phyloP scores from a whole-genome alignment of 2,113 vertebrate genomes.

The Dicentrarchus labrax region DNA sequence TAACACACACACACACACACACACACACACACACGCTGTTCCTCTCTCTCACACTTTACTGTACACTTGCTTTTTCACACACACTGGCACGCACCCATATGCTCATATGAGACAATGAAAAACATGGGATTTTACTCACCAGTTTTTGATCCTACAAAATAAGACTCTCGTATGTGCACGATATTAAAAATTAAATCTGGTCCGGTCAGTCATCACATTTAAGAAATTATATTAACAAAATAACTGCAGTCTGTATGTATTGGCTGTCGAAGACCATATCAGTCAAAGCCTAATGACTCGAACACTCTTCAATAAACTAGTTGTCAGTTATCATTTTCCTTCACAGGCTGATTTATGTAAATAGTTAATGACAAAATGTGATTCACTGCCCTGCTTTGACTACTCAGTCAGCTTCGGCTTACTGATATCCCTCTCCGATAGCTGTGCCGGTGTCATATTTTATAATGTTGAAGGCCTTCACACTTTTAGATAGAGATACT shows the following conservation, averaged over 20 bases:
- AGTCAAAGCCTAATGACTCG: background rate
- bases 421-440: background rate
- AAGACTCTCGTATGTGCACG: background rate
- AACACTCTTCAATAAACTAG: constrained; percentile 18
- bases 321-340: constrained; percentile 26
- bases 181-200: too few relatives aligned
- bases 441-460: background rate
- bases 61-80: constrained; percentile 33
- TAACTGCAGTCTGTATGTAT: background rate
- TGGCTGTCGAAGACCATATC: constrained; percentile 1
- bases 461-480: background rate
- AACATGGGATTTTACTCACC: background rate
- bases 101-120: constrained; percentile 11
- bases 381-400: constrained; percentile 3
- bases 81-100: constrained; percentile 32
- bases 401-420: background rate
- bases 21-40: constrained; percentile 13
- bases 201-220: too few relatives aligned
- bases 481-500: background rate
- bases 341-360: constrained; percentile 18
- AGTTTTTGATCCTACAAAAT: background rate
- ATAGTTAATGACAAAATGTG: constrained; percentile 22
- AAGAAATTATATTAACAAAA: too few relatives aligned
- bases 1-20: constrained; percentile 13
- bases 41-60: constrained; percentile 23